Conservation (phyloP, 1,140 invertebrate species). For the Lepidotrigona ventralis region DNA sequence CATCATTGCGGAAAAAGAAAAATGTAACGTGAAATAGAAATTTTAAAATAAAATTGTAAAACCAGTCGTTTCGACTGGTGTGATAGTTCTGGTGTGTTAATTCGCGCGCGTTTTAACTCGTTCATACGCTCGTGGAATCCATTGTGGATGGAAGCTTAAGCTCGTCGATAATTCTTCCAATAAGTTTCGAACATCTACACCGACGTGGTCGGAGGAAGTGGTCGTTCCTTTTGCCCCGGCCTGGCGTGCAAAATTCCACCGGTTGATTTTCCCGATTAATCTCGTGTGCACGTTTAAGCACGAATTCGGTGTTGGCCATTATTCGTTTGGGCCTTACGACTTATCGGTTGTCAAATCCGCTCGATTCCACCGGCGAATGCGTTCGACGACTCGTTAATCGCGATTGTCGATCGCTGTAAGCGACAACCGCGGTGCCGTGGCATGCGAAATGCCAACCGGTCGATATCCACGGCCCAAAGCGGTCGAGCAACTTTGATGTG, state of each 20-base stretch:
- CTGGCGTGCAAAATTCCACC: too few relatives aligned
- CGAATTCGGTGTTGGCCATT: constrained; percentile 24
- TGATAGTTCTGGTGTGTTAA: constrained; percentile 49
- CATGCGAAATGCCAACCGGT: constrained; percentile 64
- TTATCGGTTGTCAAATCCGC: constrained; percentile 31
- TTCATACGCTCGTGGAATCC: constrained; percentile 35
- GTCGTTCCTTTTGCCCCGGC: too few relatives aligned
- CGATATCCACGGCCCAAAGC: constrained; percentile 52
- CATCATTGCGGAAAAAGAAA: too few relatives aligned
- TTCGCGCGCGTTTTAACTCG: constrained; percentile 63
- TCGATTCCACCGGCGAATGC: constrained; percentile 31
- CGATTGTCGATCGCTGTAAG: constrained; percentile 34
- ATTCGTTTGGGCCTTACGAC: constrained; percentile 3
- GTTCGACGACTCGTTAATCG: constrained; percentile 48
- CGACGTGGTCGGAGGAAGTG: background rate
- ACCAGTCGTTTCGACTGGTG: too few relatives aligned
- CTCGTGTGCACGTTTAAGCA: background rate
- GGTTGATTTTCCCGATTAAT: background rate
- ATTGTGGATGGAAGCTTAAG: constrained; percentile 32
- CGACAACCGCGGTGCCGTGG: constrained; percentile 39
- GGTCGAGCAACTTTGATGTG: constrained; percentile 66
- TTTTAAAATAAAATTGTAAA: too few relatives aligned
- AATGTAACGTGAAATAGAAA: too few relatives aligned
- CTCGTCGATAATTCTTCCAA: constrained; percentile 13
- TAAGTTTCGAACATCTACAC: background rate